A percentile compares a stretch with the other conserved stretches of the same genome.
Evolutionary conservation across 2,888 invertebrate species (phyloP).

Genomic region (Antitype chi): DNA sequence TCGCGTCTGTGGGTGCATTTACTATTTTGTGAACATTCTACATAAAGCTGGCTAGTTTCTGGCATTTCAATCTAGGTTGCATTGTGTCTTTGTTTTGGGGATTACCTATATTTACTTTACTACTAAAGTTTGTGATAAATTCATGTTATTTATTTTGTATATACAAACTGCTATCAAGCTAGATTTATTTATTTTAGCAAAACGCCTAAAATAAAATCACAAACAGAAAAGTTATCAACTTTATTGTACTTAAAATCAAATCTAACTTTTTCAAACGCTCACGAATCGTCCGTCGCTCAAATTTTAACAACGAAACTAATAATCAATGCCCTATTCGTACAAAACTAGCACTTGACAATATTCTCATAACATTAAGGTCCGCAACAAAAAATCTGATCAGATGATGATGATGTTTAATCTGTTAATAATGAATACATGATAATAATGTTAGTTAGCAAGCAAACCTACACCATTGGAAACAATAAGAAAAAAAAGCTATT

Average conservation of each 20-base stretch:
- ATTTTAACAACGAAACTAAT: constrained; percentile 23
- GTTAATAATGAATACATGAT: constrained; percentile 78
- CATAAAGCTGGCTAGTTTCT: constrained; percentile 44
- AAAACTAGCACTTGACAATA: constrained; percentile 21
- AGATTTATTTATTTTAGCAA: not conserved
- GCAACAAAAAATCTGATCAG: constrained; percentile 75
- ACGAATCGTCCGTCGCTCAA: constrained; percentile 37
- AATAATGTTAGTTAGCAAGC: constrained; percentile 70
- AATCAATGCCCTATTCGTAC: constrained; percentile 19
- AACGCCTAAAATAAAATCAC: constrained; percentile 57
- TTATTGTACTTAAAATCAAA: constrained; percentile 54
- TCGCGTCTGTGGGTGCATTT: constrained; percentile 19
- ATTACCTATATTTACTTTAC: not conserved
- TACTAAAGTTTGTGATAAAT: not conserved
- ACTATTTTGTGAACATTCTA: constrained; percentile 36
- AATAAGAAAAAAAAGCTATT: constrained; percentile 64
- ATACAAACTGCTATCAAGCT: not conserved
- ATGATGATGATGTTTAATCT: constrained; percentile 77
- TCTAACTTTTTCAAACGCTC: constrained; percentile 22
- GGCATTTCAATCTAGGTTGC: constrained; percentile 24
- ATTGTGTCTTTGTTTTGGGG: constrained; percentile 18
- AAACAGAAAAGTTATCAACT: constrained; percentile 33
- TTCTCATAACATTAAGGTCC: constrained; percentile 57
- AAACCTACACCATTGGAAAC: constrained; percentile 72
- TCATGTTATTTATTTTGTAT: not conserved